Evolutionary conservation across 2,797 vertebrate species (phyloP).

Genomic region (Sebastes itinus): DNA sequence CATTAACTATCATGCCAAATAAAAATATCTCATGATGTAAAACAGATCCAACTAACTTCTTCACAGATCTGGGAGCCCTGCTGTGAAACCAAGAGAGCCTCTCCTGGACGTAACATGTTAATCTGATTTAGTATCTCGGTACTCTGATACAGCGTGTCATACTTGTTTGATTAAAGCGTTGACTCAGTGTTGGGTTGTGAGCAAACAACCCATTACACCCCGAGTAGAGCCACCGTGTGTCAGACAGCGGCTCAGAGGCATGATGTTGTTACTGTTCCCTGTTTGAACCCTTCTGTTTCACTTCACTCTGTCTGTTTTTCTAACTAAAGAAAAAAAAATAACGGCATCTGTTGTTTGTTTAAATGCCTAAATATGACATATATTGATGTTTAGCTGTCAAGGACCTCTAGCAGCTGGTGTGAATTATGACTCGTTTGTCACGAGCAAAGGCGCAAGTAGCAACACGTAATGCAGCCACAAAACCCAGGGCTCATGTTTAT

Average conservation of each 20-base stretch:
- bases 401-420: background rate
- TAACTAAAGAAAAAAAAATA: background rate
- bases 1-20: background rate
- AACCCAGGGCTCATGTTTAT: background rate
- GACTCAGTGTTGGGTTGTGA: constrained; percentile 6
- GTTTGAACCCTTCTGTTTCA: background rate
- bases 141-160: background rate
- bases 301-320: background rate
- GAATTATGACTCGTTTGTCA: background rate
- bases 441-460: background rate
- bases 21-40: background rate
- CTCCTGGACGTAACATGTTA: background rate
- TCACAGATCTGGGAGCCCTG: background rate
- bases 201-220: constrained; percentile 12
- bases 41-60: background rate
- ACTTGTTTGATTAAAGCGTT: constrained; percentile 19
- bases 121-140: background rate
- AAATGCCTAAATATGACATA: background rate
- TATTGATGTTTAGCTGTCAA: background rate
- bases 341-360: background rate
- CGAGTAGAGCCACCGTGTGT: background rate
- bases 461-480: background rate
- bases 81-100: constrained; percentile 6
- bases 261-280: too few relatives aligned
- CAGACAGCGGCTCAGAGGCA: background rate